These are phyloP conservation scores for Sinohyriopsis cumingii DNA, from an alignment of 2,888 invertebrate species.

Conservation along the genomic window DNA sequence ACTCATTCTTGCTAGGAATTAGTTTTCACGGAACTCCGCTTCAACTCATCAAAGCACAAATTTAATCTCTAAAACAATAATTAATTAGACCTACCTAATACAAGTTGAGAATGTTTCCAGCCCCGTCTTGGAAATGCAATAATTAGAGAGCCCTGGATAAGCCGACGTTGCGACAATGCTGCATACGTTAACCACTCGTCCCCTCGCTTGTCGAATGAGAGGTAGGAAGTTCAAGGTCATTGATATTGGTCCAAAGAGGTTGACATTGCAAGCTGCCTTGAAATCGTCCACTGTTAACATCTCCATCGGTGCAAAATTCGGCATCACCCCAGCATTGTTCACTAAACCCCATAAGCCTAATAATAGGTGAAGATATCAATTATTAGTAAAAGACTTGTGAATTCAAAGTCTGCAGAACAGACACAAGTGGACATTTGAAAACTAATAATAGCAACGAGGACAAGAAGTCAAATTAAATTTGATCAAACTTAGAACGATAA, in stretches of 20 bases:
- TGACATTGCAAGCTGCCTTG: slow-evolving; percentile 52
- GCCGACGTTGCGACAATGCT: slow-evolving; percentile 53
- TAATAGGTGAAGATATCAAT: not conserved
- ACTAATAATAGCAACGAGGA: no score
- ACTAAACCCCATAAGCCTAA: slow-evolving; percentile 64
- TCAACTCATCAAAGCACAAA: no score
- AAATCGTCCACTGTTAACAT: slow-evolving; percentile 67
- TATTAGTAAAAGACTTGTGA: not conserved
- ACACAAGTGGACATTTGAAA: no score
- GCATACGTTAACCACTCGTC: slow-evolving; percentile 59
- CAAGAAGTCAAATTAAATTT: no score
- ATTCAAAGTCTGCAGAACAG: no score
- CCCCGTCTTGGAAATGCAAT: slow-evolving; percentile 58
- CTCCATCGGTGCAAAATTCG: slow-evolving; percentile 61
- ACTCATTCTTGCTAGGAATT: no score
- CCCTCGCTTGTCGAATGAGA: slow-evolving; percentile 46
- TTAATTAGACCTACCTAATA: slow-evolving; percentile 42
- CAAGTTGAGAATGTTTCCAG: slow-evolving; percentile 60
- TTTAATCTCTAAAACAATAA: no score
- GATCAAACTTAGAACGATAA: no score
- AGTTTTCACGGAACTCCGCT: no score
- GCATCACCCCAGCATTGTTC: slow-evolving; percentile 63
- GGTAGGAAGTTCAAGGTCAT: slow-evolving; percentile 54
- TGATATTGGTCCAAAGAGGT: slow-evolving; percentile 68
- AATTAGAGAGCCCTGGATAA: slow-evolving; percentile 34